These are phyloP conservation scores for Indicator maculatus DNA, from an alignment of 2,113 vertebrate species.

Conservation along the genomic window DNA sequence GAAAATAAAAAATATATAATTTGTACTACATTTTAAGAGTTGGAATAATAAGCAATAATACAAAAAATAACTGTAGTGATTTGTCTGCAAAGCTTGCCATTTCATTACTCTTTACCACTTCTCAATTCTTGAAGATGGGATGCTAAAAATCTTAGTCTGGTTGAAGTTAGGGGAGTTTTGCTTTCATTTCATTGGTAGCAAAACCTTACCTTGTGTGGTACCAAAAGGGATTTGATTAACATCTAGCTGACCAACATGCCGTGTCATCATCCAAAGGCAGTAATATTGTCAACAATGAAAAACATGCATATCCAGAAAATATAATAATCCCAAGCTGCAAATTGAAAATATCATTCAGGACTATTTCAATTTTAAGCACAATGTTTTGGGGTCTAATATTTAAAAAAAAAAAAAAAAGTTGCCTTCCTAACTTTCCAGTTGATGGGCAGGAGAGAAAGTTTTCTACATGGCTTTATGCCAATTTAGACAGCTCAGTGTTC, in stretches of 20 bases:
- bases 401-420: background rate
- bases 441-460: background rate
- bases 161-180: background rate
- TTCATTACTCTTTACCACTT: background rate
- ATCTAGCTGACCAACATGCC: background rate
- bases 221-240: background rate
- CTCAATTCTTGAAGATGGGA: background rate
- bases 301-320: background rate
- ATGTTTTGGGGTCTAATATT: background rate
- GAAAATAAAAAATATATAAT: background rate
- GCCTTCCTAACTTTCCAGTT: background rate
- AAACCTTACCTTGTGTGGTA: background rate
- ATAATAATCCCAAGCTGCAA: background rate
- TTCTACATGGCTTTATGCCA: slow-evolving; percentile 45
- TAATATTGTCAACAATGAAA: background rate
- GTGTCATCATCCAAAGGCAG: background rate
- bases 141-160: background rate
- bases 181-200: background rate
- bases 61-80: background rate
- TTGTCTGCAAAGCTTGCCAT: background rate
- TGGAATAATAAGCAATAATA: background rate
- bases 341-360: background rate
- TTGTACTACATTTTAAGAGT: background rate
- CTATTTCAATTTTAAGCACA: background rate
- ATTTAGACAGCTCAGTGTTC: slow-evolving; percentile 1